These are phyloP conservation scores for Agrypnia vestita DNA, from an alignment of 1,140 invertebrate genomes.

Conservation along the genomic window DNA sequence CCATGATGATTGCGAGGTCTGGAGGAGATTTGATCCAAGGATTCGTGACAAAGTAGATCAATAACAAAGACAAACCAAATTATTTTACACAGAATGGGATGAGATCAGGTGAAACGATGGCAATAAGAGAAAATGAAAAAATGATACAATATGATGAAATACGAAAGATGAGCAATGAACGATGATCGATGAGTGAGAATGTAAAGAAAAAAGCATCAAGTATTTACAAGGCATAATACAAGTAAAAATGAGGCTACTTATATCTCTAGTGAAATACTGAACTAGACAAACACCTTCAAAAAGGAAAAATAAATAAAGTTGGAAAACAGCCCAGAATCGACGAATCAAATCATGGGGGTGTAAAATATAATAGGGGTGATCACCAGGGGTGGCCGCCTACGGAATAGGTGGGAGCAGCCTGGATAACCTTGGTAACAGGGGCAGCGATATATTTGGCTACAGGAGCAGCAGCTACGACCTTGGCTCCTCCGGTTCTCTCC, in stretches of 20 bases:
- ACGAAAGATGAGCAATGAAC: conserved; percentile 10
- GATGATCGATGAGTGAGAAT: neutral
- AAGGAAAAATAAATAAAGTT: neutral
- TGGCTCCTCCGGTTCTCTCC: conserved; percentile 72
- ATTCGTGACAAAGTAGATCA: conserved; percentile 31
- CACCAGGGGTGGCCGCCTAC: conserved; percentile 61
- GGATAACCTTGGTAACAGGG: conserved; percentile 59
- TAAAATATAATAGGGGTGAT: conserved; percentile 58
- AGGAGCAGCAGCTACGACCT: conserved; percentile 64
- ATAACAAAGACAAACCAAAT: conserved; percentile 15
- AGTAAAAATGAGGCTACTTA: neutral
- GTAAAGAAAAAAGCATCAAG: neutral
- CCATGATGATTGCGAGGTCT: conserved; percentile 42
- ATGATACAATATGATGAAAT: conserved; percentile 1
- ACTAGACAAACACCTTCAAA: neutral
- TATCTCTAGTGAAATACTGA: conserved; percentile 22
- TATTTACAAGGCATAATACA: neutral
- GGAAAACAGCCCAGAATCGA: conserved; percentile 28
- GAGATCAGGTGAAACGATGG: conserved; percentile 25
- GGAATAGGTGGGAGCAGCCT: conserved; percentile 63
- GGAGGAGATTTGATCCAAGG: conserved; percentile 43
- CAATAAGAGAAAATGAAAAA: conserved; percentile 1
- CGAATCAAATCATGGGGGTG: conserved; percentile 51
- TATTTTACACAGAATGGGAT: conserved; percentile 7
- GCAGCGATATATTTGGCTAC: conserved; percentile 63